Base-by-base conservation (phyloP, 2,797 vertebrate species). In the Cynodonichthys magdalenae region DNA sequence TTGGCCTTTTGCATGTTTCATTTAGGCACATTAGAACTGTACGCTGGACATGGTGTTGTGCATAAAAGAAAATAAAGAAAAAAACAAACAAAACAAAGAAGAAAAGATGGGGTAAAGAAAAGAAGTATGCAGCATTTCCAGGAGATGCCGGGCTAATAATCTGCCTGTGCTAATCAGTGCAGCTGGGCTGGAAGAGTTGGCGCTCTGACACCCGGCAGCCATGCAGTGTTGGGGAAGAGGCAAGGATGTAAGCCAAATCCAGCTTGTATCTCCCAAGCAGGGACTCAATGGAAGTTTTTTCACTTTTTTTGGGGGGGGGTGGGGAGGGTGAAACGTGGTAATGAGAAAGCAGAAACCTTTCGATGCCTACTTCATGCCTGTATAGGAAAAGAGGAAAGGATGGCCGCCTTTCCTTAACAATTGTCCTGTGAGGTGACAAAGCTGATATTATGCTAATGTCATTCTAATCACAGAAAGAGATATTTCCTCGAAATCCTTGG, bases 61-160 rank as follows among this genome's bases (percentile, higher is more conserved):
- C 17, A 24, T 2, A 87, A 72, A 74, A 61, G 67, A 55, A 80
- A 78, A 77, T n/a, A n/a, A n/a, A n/a, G n/a, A n/a, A n/a, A n/a
- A n/a, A n/a, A n/a, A n/a, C 20, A 59, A 73, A 6, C 7, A 18
- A 6, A n/a, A n/a, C 17, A 7, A 45, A 19, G 15, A 83, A 73
- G 60, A 36, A 14, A 3, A 14, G 31, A n/a, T 6, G 57, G 9
- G 3, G 14, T 28, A 49, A 69, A 75, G 67, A 76, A 52, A 57
- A 64, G 61, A 66, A 74, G 77, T 83, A 83, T 69, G 88, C 82
- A 12, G 59, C 24, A 76, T 73, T 90, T 96, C 91, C 91, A 92
- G 92, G 92, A 95, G 93, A 94, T 93, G 91, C 92, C 90, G 94
- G 90, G 94, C 94, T 96, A 97, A 97, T 96, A 96, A 96, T 96